These are phyloP conservation scores for Hydrochoerus hydrochaeris DNA, from an alignment of 2,113 vertebrate genomes.

Conservation along the genomic window DNA sequence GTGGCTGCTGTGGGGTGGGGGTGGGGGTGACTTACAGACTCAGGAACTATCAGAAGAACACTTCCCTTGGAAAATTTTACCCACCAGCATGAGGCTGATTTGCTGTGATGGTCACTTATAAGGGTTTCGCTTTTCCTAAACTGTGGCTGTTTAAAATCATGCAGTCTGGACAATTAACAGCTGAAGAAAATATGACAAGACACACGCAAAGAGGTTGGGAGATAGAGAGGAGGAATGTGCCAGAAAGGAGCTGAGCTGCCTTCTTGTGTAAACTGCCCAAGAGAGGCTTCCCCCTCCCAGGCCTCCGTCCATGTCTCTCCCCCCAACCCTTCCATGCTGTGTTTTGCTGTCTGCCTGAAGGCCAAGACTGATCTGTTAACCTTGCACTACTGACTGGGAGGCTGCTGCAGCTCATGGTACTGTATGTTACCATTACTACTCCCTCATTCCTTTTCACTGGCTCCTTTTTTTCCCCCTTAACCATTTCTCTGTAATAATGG, in stretches of 20 bases:
- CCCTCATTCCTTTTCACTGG: conserved; percentile 93
- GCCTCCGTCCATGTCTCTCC: conserved; percentile 64
- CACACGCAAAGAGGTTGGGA: conserved; percentile 86
- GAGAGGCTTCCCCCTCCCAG: conserved; percentile 43
- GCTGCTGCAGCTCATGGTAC: conserved; percentile 95
- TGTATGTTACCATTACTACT: conserved; percentile 96
- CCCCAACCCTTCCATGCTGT: conserved; percentile 66
- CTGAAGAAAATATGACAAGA: conserved; percentile 95
- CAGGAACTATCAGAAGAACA: conserved; percentile 88
- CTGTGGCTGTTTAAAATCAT: conserved; percentile 90
- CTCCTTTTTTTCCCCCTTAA: conserved; percentile 52
- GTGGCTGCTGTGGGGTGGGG: conserved; percentile 80
- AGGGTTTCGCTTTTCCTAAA: conserved; percentile 93
- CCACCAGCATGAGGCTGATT: conserved; percentile 89
- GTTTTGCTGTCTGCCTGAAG: conserved; percentile 83
- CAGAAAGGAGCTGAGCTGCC: conserved; percentile 84
- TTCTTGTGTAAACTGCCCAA: conserved; percentile 83
- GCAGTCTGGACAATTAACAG: conserved; percentile 92
- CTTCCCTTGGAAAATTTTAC: conserved; percentile 91
- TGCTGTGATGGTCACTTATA: conserved; percentile 94
- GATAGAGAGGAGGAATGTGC: conserved; percentile 88
- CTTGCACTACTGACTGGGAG: conserved; percentile 89
- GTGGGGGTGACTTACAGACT: conserved; percentile 82
- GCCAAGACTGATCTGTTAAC: conserved; percentile 90
- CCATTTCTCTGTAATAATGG: conserved; percentile 82